Evolutionary conservation across 2,113 vertebrate species (phyloP), one percentile per base, ranked within the genome.

Genomic region (Phoxinus phoxinus): DNA sequence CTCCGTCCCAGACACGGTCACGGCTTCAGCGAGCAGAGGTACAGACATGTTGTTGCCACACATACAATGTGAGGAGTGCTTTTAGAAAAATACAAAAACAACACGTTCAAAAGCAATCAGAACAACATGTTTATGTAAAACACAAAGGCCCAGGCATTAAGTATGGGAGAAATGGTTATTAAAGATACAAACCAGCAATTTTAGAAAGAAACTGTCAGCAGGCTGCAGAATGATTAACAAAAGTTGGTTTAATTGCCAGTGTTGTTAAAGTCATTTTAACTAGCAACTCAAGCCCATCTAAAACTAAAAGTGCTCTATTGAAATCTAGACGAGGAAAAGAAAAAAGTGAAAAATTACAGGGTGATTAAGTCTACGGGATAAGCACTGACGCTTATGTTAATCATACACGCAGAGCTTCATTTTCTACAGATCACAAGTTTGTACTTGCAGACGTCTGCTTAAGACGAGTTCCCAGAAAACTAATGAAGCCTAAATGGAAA

Each of bases 1-100:
- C 95, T 98, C 97, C 87, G 91, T 93, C 94, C 96, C 98, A 81
- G 97, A 96, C 93, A 99, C 94, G 17, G 97, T 99, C 94, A 97
- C 97, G 83, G 98, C 98, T 84, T 99, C 97, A 32, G 97, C 94
- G 89, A 99, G 98, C 95, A 99, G 96, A 95, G 98, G 98, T 93
- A 97, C 95, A 96, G 98, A 99, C 98, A 99, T 99, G 96, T 97
- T 99, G 96, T 99, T 99, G 95, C 98, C 98, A 95, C 98, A 99
- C 98, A 99, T 99, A 97, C 98, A 99, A 96, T 90, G 95, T 91
- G 95, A 87, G 91, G 93, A 93, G 87, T 93, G 92, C 92, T 95
- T 78, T 85, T 19, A 72, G 48, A 73, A 4, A 81, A 44, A 61
- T 11, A 78, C 46, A 83, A 71, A 71, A 73, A 25, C 25, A 30